Conservation (phyloP, 2,888 invertebrate species). For the Zhengitettix transpicula region DNA sequence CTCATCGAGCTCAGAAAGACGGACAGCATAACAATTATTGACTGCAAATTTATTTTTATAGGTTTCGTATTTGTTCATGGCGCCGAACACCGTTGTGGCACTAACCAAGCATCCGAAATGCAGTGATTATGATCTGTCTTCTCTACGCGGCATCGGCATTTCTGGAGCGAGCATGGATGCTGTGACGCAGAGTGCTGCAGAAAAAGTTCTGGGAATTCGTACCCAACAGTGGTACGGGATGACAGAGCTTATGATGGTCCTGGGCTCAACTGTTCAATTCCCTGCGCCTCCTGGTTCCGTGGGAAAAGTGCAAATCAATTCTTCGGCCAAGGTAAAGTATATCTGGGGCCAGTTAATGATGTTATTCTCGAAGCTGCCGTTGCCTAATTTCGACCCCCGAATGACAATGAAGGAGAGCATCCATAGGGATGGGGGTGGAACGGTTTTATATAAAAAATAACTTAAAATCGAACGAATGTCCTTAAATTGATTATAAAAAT, state of each 20-base stretch:
- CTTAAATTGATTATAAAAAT: too few species aligned
- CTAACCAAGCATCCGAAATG: conserved; percentile 67
- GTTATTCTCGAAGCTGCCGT: too few species aligned
- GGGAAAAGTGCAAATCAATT: conserved; percentile 13
- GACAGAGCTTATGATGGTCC: conserved; percentile 57
- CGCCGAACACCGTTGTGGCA: conserved; percentile 35
- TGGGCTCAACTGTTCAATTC: conserved; percentile 27
- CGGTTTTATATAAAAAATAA: too few species aligned
- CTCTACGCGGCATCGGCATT: conserved; percentile 48
- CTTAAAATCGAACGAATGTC: too few species aligned
- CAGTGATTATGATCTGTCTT: conserved; percentile 55
- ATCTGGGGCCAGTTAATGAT: too few species aligned
- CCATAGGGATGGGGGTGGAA: too few species aligned
- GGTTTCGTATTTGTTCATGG: neutral
- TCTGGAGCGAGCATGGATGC: conserved; percentile 72
- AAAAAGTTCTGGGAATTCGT: conserved; percentile 20
- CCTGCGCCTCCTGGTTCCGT: conserved; percentile 14
- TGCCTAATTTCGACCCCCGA: too few species aligned
- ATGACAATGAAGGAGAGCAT: too few species aligned
- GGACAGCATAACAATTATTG: too few species aligned
- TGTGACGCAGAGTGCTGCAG: conserved; percentile 34
- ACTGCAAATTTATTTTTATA: too few species aligned
- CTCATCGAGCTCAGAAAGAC: too few species aligned
- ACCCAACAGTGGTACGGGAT: conserved; percentile 64
- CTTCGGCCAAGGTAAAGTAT: conserved; percentile 18